A percentile compares a stretch with the other conserved stretches of the same genome.
phyloP scores from a whole-genome alignment of 2,888 invertebrate genomes.

The Pecten maximus region DNA sequence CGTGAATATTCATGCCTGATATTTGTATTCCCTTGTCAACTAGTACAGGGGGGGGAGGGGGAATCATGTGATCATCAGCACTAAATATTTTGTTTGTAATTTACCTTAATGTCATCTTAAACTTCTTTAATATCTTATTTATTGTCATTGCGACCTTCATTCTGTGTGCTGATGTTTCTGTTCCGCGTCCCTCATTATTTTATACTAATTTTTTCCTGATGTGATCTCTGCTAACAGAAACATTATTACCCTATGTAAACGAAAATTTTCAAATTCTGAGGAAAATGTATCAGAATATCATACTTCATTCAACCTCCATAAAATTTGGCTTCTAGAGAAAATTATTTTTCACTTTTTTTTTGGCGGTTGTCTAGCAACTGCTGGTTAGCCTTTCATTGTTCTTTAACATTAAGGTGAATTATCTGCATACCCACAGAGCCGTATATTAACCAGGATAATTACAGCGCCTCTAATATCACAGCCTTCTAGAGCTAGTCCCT shows the following conservation, averaged over 20 bases:
- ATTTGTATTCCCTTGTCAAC: too few relatives aligned
- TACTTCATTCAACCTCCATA: background rate
- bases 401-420: constrained; percentile 29
- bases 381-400: constrained; percentile 2
- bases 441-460: background rate
- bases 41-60: too few relatives aligned
- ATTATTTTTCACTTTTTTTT: constrained; percentile 14
- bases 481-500: background rate
- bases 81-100: background rate
- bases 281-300: background rate
- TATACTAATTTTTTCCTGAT: background rate
- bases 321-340: constrained; percentile 23
- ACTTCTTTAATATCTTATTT: background rate
- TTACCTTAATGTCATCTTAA: background rate
- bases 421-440: constrained; percentile 23
- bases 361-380: constrained; percentile 2
- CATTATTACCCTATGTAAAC: background rate
- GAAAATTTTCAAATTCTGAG: background rate
- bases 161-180: background rate
- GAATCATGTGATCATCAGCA: background rate
- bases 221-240: background rate
- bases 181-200: background rate
- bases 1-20: background rate
- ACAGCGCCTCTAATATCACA: background rate
- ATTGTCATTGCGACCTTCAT: background rate